Evolutionary conservation across 2,113 vertebrate genomes (phyloP).

Genomic region (Fulica atra): DNA sequence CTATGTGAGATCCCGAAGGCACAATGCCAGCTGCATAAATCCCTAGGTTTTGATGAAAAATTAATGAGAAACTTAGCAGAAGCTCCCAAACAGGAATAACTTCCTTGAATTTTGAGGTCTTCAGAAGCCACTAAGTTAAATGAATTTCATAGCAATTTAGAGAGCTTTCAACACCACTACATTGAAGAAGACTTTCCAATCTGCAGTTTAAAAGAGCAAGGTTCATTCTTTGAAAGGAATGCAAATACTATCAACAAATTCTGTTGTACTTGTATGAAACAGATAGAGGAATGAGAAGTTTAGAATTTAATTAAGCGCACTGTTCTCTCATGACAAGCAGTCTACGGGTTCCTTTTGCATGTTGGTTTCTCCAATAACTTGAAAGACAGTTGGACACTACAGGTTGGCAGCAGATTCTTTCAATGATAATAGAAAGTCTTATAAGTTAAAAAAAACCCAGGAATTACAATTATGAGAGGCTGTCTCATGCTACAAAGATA

Average conservation of each 20-base stretch:
- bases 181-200: background rate
- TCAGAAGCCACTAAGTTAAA: background rate
- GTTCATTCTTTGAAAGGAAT: background rate
- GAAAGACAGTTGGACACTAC: background rate
- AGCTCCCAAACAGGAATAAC: background rate
- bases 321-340: background rate
- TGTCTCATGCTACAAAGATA: background rate
- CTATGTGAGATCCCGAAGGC: background rate
- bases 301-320: background rate
- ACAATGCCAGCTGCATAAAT: background rate
- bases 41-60: background rate
- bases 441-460: background rate
- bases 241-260: background rate
- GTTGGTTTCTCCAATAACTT: background rate
- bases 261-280: background rate
- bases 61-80: background rate
- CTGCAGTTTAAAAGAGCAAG: background rate
- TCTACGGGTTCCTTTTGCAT: background rate
- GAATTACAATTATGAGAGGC: background rate
- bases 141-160: background rate
- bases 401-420: background rate
- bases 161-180: background rate
- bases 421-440: background rate
- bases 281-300: background rate
- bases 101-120: background rate